These are phyloP conservation scores for Teleopsis dalmanni DNA, from an alignment of 1,140 invertebrate species.

Conservation along the genomic window DNA sequence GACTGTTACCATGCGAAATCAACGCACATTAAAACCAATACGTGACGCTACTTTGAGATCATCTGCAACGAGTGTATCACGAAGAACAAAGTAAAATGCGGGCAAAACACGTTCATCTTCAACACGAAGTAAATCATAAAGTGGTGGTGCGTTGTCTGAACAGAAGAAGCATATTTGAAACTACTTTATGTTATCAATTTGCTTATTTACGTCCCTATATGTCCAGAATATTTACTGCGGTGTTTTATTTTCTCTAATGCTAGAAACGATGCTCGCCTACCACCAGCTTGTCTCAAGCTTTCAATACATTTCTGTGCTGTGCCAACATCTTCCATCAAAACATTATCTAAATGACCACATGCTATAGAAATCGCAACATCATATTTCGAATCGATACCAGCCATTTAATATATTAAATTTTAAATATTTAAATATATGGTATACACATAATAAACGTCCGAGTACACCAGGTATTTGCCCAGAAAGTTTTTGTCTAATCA, in stretches of 20 bases:
- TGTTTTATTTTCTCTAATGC: conserved; percentile 67
- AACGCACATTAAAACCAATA: conserved; percentile 71
- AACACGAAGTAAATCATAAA: conserved; percentile 84
- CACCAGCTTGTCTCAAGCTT: conserved; percentile 68
- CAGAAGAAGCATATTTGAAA: conserved; percentile 39
- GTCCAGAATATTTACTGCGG: conserved; percentile 45
- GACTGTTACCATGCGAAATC: conserved; percentile 85
- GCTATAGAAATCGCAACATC: conserved; percentile 95
- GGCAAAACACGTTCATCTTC: conserved; percentile 69
- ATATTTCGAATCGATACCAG: conserved; percentile 87
- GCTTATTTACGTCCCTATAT: conserved; percentile 50
- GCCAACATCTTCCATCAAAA: conserved; percentile 82
- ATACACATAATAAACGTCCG: conserved; percentile 73
- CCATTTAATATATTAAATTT: too few relatives aligned
- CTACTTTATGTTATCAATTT: background rate
- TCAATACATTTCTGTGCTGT: conserved; percentile 81
- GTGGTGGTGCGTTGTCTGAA: conserved; percentile 76
- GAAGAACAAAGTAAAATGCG: conserved; percentile 85
- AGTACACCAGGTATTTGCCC: conserved; percentile 76
- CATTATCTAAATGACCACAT: conserved; percentile 82
- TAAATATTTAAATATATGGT: background rate
- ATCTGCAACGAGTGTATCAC: conserved; percentile 82
- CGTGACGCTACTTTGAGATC: conserved; percentile 83
- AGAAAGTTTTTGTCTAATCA: conserved; percentile 78
- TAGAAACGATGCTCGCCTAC: conserved; percentile 68